A percentile compares a stretch with the other conserved stretches of the same genome.
phyloP scores from a whole-genome alignment of 2,797 vertebrate genomes.

The Tapera naevia region DNA sequence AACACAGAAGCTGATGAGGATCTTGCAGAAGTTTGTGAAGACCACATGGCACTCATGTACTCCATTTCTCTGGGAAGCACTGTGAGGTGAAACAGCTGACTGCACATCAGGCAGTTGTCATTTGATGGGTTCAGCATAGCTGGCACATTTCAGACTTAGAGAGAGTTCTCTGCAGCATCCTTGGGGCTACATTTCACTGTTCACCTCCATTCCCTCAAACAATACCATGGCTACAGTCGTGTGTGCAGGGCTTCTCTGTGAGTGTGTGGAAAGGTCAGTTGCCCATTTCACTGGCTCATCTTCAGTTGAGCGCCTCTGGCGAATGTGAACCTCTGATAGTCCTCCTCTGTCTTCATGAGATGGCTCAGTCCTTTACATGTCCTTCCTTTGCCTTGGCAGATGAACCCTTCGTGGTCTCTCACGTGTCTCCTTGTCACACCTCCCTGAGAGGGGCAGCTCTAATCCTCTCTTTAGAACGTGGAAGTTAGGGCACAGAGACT shows the following conservation, averaged over 20 bases:
- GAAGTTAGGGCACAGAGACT: background rate
- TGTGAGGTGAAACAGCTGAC: background rate
- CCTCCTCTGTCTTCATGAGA: background rate
- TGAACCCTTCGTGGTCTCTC: background rate
- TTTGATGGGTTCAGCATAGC: background rate
- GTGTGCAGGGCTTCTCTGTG: background rate
- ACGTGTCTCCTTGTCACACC: background rate
- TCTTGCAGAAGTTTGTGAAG: background rate
- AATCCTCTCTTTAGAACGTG: background rate
- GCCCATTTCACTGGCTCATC: background rate
- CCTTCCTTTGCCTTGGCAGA: background rate
- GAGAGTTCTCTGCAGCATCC: background rate
- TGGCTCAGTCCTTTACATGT: background rate
- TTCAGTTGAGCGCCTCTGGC: background rate
- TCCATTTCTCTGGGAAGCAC: background rate
- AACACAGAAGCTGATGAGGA: background rate
- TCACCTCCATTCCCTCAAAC: background rate
- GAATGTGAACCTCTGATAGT: background rate
- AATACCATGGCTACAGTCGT: rapidly evolving
- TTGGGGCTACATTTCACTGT: background rate
- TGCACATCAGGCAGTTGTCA: background rate
- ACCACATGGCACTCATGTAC: background rate
- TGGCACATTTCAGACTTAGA: background rate
- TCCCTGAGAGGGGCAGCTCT: background rate
- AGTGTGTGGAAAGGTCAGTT: background rate